Conservation (phyloP, 2,797 vertebrate genomes). For the Mus minutoides region DNA sequence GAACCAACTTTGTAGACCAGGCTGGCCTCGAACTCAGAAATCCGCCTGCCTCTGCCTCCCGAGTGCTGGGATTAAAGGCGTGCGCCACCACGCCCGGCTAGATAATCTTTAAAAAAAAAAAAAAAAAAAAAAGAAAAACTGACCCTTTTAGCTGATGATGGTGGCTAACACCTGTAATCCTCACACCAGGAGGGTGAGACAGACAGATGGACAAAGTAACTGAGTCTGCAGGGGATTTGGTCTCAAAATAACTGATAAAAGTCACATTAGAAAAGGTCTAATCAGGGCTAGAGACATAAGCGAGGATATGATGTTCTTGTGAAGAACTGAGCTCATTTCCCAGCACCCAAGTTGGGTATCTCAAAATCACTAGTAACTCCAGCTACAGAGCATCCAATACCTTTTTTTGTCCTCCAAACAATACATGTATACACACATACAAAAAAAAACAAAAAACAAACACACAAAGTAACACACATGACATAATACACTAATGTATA, state of each 20-base stretch:
- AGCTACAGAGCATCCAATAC: not conserved
- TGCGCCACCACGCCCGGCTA: too few relatives aligned
- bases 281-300: not conserved
- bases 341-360: not conserved
- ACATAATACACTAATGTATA: not conserved
- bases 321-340: not conserved
- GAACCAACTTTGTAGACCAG: too few relatives aligned
- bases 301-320: not conserved
- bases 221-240: not conserved
- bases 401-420: not conserved
- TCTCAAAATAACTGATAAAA: not conserved
- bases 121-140: not conserved
- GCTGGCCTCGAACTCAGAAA: too few relatives aligned
- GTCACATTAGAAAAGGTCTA: not conserved
- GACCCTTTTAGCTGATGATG: not conserved
- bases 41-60: too few relatives aligned
- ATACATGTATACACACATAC: too few relatives aligned
- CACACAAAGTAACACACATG: not conserved
- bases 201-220: not conserved
- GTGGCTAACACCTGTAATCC: not conserved
- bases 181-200: not conserved
- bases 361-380: not conserved
- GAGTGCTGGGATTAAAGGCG: too few relatives aligned
- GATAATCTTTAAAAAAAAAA: too few relatives aligned
- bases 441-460: rapidly evolving